Evolutionary conservation across 2,797 vertebrate genomes (phyloP), one percentile per base, ranked within the genome.

Genomic region (Diglossa cyanea): DNA sequence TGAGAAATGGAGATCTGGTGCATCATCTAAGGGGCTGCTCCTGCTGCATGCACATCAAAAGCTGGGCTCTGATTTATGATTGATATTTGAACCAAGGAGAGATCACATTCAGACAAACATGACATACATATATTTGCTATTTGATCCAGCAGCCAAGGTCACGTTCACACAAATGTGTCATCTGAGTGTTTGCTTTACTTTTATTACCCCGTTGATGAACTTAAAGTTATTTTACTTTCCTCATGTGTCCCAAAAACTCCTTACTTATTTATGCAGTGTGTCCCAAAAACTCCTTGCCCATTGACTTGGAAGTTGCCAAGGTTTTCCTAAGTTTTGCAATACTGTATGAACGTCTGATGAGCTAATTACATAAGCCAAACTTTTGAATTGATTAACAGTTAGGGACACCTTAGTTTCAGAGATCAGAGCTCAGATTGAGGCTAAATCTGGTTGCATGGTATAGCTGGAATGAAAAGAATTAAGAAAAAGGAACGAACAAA

Each of bases 131-230:
- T 71, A 71, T 80, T 65, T 88, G 94, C 72, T 67, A 94, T 47
- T 80, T 83, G 93, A 94, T 93, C 75, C 88, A 65, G 74, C 70
- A 80, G 21, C 60, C 90, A 94, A 88, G 89, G 91, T 93, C 93
- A 91, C 10, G 26, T 93, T 95, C 85, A 74, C 50, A 87, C 86
- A 60, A 75, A 92, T 40, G 67, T 79, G 81, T 76, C 78, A 85
- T 55, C 57, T 50, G 72, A 88, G 42, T 53, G 71, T 85, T 76
- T 72, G 61, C 24, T 85, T 17, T 87, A 79, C 53, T 92, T 93
- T 88, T 92, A 88, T 61, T 67, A 77, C 33, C 4, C 2, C 0
- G 1, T 42, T 76, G 67, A 89, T 39, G 33, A 89, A 42, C 37
- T 39, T 39, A 30, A 87, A 90, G 44, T 13, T 91, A 42, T 73